Base-by-base conservation (phyloP, 1,140 invertebrate species). In the Penaeus indicus region DNA sequence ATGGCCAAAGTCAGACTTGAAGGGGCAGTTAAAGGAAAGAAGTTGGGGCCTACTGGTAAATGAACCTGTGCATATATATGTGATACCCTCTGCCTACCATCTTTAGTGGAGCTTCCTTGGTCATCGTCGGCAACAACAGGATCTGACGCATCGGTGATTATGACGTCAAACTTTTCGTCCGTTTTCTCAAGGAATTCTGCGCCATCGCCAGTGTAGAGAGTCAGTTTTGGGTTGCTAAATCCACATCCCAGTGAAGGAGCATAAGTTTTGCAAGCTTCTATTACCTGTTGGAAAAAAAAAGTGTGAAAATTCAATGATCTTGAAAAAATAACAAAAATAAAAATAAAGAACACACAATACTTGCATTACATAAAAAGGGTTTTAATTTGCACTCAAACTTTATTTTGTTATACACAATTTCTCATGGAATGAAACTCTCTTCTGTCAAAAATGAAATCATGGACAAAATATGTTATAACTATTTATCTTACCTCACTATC, bases 121-220 rank as follows among this genome's bases (percentile, higher is more conserved):
- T 69, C 84, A 42, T 89, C 89, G 8, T 27, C 75, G 11, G 62
- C n/a, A 5, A 91, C 98, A 64, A 99, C 94, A 22, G 98, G 98
- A 94, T 99, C 98, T 60, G 97, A 98, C 75, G 98, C 99, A 92
- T 99, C 99, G 0, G 99, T 99, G 62, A 99, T 99, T 84, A 99
- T 98, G 42, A 99, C 96, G 94, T 99, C 98, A 93, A 98, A 99
- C 93, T 97, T 95, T 60, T 95, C 94, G 78, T 94, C 94, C 91
- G 98, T 97, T 63, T 96, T 94, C 90, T 96, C 96, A 94, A 99
- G 96, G 92, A 98, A 99, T 91, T 98, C 96, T 92, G 98, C 98
- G 0, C 99, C 99, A 93, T 99, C 98, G 1, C 96, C 97, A 72
- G 99, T 95, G 91, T 96, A 95, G 2, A 99, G 92, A 0, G 93